phyloP scores from a whole-genome alignment of 2,113 vertebrate genomes.

The Solea solea region DNA sequence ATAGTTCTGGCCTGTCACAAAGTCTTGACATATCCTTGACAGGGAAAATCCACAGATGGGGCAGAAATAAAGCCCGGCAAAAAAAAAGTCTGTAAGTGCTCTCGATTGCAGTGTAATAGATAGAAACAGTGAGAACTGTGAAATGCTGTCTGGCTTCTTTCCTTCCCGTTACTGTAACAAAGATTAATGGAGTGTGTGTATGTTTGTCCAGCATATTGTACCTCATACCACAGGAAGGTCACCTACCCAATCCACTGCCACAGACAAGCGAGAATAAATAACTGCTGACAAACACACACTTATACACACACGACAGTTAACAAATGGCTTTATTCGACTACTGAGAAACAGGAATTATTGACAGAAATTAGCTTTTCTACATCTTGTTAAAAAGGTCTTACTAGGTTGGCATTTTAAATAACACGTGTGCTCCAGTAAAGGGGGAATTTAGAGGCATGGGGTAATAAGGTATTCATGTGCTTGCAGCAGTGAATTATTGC shows the following conservation, averaged over 20 bases:
- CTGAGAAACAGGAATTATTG: conserved; percentile 47
- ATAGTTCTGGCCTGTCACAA: conserved; percentile 22
- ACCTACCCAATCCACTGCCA: conserved; percentile 48
- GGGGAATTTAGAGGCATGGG: neutral
- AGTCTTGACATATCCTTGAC: conserved; percentile 5
- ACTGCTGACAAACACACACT: conserved; percentile 13
- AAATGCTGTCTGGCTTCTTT: conserved; percentile 27
- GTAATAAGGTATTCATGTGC: conserved; percentile 7
- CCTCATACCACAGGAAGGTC: conserved; percentile 51
- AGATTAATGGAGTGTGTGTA: conserved; percentile 45
- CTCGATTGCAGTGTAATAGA: conserved; percentile 36
- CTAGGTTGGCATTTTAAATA: conserved; percentile 29
- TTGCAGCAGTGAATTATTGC: conserved; percentile 15
- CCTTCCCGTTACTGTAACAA: conserved; percentile 33
- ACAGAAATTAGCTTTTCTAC: conserved; percentile 49
- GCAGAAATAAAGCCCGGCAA: conserved; percentile 16
- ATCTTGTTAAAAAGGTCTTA: conserved; percentile 33
- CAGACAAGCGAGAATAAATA: conserved; percentile 13
- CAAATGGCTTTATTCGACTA: conserved; percentile 28
- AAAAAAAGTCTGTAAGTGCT: conserved; percentile 24
- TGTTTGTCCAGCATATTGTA: conserved; percentile 24
- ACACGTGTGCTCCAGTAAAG: conserved; percentile 18
- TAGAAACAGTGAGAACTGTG: conserved; percentile 44
- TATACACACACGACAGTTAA: conserved; percentile 9
- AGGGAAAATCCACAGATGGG: conserved; percentile 2